Conservation (phyloP, 2,888 invertebrate species). For the Cybosia mesomella region DNA sequence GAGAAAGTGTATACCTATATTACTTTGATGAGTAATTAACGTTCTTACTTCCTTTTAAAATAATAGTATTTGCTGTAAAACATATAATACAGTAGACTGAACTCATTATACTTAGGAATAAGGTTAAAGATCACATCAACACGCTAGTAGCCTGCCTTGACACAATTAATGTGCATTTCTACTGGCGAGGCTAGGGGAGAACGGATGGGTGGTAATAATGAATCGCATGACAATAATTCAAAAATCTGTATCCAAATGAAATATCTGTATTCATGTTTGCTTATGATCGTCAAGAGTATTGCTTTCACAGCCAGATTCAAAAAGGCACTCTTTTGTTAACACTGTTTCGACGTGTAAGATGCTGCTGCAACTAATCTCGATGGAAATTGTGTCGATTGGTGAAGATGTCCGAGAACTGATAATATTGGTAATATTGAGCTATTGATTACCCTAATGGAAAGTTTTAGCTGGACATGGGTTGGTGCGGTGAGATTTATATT, state of each 20-base stretch:
- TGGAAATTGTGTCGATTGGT: too few relatives aligned
- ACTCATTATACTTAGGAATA: neutral
- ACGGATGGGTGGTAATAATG: neutral
- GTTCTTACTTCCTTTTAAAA: conserved; percentile 4
- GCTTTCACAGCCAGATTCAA: neutral
- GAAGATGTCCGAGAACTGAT: too few relatives aligned
- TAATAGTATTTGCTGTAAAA: neutral
- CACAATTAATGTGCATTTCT: neutral
- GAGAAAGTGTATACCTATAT: neutral
- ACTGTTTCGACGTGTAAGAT: too few relatives aligned
- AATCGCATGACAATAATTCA: neutral
- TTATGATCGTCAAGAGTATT: too few relatives aligned
- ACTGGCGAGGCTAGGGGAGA: neutral
- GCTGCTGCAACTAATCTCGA: too few relatives aligned
- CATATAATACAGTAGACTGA: conserved; percentile 1
- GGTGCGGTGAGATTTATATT: neutral
- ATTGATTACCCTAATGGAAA: neutral
- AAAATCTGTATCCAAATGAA: neutral
- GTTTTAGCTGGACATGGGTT: neutral
- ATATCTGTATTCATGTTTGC: neutral
- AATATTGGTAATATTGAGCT: neutral
- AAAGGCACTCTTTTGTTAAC: too few relatives aligned
- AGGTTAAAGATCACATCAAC: neutral
- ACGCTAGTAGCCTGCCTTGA: conserved; percentile 1
- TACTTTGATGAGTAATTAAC: neutral